These are phyloP conservation scores for Poeciliopsis prolifica DNA, from an alignment of 2,113 vertebrate species.

Conservation along the genomic window DNA sequence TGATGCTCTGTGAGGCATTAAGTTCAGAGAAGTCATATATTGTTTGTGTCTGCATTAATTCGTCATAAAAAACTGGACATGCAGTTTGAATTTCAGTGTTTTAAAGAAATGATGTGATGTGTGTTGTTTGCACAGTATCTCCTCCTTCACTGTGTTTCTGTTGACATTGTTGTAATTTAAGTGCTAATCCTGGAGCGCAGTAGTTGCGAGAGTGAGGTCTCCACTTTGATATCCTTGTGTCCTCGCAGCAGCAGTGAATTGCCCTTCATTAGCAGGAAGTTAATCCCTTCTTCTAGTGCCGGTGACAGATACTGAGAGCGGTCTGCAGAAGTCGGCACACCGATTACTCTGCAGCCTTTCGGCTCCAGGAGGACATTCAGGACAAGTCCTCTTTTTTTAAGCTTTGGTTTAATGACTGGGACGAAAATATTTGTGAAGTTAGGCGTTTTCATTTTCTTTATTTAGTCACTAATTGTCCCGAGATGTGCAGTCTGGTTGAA, in stretches of 20 bases:
- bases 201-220: slow-evolving; percentile 48
- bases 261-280: slow-evolving; percentile 69
- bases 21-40: slow-evolving; percentile 31
- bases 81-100: slow-evolving; percentile 16
- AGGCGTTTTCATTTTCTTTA: not conserved
- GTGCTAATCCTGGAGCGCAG: slow-evolving; percentile 38
- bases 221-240: slow-evolving; percentile 37
- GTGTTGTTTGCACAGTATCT: not conserved
- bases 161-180: slow-evolving; percentile 40
- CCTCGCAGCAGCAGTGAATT: slow-evolving; percentile 55
- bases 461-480: not conserved
- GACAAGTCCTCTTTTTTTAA: slow-evolving; percentile 4
- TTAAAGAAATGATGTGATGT: slow-evolving; percentile 1
- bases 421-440: not conserved
- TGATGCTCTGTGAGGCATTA: slow-evolving; percentile 53
- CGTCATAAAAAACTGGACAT: not conserved
- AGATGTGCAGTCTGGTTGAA: not conserved
- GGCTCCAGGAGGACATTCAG: slow-evolving; percentile 17
- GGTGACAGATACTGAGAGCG: slow-evolving; percentile 22
- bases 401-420: not conserved
- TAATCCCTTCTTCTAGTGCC: slow-evolving; percentile 66
- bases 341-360: slow-evolving; percentile 29
- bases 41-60: slow-evolving; percentile 11
- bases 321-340: slow-evolving; percentile 31
- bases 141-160: too few species aligned